These are phyloP conservation scores for Oryzias celebensis DNA, from an alignment of 2,113 vertebrate species.

Conservation along the genomic window DNA sequence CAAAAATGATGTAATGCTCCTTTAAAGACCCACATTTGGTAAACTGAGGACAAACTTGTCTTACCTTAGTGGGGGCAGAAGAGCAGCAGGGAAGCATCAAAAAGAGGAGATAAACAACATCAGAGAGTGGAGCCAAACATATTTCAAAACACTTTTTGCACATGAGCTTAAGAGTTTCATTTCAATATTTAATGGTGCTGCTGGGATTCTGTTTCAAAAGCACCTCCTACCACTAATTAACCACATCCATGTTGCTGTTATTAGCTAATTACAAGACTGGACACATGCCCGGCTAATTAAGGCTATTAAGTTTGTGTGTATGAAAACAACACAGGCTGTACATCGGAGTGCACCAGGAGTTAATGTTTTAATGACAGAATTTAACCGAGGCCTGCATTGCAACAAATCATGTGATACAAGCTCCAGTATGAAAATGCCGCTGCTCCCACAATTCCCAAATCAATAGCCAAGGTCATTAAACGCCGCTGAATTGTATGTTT, in stretches of 20 bases:
- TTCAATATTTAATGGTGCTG: conserved; percentile 35
- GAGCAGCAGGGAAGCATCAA: conserved; percentile 18
- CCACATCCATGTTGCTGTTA: conserved; percentile 70
- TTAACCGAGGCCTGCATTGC: conserved; percentile 44
- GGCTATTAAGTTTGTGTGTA: conserved; percentile 51
- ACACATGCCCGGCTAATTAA: conserved; percentile 71
- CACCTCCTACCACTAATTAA: conserved; percentile 71
- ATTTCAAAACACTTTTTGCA: neutral
- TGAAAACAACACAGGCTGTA: conserved; percentile 12
- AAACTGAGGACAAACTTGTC: conserved; percentile 20
- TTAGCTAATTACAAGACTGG: conserved; percentile 72
- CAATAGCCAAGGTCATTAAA: conserved; percentile 72
- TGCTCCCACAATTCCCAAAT: conserved; percentile 50
- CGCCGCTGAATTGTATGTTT: conserved; percentile 73
- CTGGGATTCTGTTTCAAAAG: conserved; percentile 51
- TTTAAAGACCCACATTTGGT: conserved; percentile 39
- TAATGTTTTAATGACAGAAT: conserved; percentile 66
- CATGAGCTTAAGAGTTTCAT: neutral
- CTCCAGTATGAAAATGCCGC: conserved; percentile 25
- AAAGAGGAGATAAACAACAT: neutral
- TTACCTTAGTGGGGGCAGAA: conserved; percentile 41
- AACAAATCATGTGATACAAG: conserved; percentile 35
- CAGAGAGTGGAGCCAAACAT: conserved; percentile 12
- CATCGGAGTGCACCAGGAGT: conserved; percentile 46
- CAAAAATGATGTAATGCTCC: conserved; percentile 40